Evolutionary conservation across 2,113 vertebrate species (phyloP).

Genomic region (Felis catus): F.catus_Fca126_mat1.0 CM031412.1:214254501-214255000

Average conservation of each 20-base stretch:
- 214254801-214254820: background rate
- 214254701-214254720: background rate
- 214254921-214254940: background rate
- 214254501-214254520: background rate
- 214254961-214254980: background rate
- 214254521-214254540: constrained; percentile 38
- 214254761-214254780: background rate
- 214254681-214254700: constrained; percentile 16
- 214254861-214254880: background rate
- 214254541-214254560: background rate
- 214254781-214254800: background rate
- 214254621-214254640: background rate
- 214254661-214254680: background rate
- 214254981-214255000: background rate
- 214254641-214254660: background rate
- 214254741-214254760: constrained; percentile 35
- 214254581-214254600: background rate
- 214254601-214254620: background rate
- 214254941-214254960: background rate
- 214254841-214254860: background rate
- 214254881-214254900: background rate
- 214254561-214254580: constrained; percentile 9
- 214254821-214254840: background rate
- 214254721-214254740: background rate
- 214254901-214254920: background rate